These are phyloP conservation scores for Ophiodon elongatus DNA, from an alignment of 2,113 vertebrate genomes.

Conservation along the genomic window DNA sequence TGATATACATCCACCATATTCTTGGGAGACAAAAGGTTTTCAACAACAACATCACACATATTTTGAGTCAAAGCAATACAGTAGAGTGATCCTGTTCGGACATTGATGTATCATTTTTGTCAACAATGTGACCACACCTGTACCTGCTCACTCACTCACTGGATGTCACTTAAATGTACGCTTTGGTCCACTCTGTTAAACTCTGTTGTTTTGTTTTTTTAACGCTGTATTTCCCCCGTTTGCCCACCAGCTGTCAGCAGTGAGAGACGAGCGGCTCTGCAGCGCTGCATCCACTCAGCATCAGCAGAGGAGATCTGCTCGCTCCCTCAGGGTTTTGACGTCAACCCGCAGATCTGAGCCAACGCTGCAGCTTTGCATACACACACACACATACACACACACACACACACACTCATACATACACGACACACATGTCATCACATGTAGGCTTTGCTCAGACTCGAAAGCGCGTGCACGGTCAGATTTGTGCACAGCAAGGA, in stretches of 20 bases:
- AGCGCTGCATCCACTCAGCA: too few species aligned
- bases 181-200: background rate
- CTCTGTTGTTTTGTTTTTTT: background rate
- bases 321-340: conserved; percentile 56
- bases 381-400: conserved; percentile 8
- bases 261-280: conserved; percentile 23
- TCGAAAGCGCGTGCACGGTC: conserved; percentile 24
- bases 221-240: too few species aligned
- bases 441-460: conserved; percentile 26
- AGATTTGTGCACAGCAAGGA: background rate
- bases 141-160: too few species aligned
- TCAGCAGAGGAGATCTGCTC: conserved; percentile 53
- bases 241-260: conserved; percentile 53
- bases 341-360: conserved; percentile 60
- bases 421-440: conserved; percentile 30
- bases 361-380: conserved; percentile 41
- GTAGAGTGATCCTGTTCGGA: background rate
- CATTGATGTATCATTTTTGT: background rate
- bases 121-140: background rate
- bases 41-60: too few species aligned
- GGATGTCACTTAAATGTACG: background rate
- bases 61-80: background rate
- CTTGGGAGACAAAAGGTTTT: too few species aligned
- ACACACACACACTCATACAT: conserved; percentile 6
- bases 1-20: too few species aligned